A percentile compares a stretch with the other conserved stretches of the same genome.
phyloP scores from a whole-genome alignment of 1,140 invertebrate genomes.

The Pristionchus pacificus region DNA sequence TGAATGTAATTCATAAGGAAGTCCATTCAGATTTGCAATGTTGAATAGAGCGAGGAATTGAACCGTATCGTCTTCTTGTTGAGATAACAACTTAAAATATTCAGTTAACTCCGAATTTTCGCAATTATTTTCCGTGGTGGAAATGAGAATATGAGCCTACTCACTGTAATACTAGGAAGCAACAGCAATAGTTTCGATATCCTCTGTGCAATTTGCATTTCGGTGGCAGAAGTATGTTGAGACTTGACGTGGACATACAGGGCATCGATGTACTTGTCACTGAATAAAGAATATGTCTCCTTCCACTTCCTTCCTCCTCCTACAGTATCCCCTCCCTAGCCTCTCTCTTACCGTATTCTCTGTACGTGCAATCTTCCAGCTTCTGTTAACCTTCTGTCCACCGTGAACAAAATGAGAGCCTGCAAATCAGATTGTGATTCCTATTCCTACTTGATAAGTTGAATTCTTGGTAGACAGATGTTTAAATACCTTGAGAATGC shows the following conservation, averaged over 20 bases:
- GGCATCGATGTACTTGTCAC: constrained; percentile 38
- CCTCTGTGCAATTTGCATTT: constrained; percentile 27
- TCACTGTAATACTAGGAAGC: constrained; percentile 32
- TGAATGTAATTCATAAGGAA: constrained; percentile 38
- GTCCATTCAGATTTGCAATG: constrained; percentile 35
- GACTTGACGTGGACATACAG: constrained; percentile 32
- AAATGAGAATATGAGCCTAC: too few species aligned
- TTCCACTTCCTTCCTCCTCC: constrained; percentile 8
- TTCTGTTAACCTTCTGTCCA: not conserved
- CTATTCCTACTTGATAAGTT: too few species aligned
- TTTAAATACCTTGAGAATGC: constrained; percentile 37
- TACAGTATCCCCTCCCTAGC: not conserved
- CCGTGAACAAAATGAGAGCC: constrained; percentile 2
- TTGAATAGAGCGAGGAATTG: constrained; percentile 39
- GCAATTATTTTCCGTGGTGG: too few species aligned
- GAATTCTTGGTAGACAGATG: too few species aligned
- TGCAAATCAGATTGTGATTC: not conserved
- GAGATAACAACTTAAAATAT: constrained; percentile 33
- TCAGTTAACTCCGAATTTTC: too few species aligned
- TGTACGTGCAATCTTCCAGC: constrained; percentile 1
- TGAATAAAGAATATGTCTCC: constrained; percentile 21
- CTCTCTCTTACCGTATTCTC: not conserved
- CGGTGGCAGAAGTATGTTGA: constrained; percentile 25
- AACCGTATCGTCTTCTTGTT: constrained; percentile 41
- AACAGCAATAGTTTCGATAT: constrained; percentile 32